Conservation (phyloP, 2,888 invertebrate species). For the Orthosia incerta region DNA sequence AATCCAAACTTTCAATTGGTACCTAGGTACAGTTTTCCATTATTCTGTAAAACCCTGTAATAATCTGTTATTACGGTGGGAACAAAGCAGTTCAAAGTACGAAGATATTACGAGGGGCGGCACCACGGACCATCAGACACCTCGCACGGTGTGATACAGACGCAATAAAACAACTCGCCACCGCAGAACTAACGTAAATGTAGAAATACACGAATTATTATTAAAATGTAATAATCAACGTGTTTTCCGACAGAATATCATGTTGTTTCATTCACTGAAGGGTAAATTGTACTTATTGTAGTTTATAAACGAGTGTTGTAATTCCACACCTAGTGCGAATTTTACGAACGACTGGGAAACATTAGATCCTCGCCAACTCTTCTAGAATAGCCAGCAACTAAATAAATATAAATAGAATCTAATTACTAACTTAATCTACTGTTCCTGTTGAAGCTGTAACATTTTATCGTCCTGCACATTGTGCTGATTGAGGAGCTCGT, state of each 20-base stretch:
- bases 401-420: too few relatives aligned
- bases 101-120: conserved; percentile 59
- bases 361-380: too few relatives aligned
- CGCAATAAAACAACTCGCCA: conserved; percentile 54
- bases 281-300: neutral
- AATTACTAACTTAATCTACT: too few relatives aligned
- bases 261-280: neutral
- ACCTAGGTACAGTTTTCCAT: conserved; percentile 20
- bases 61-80: conserved; percentile 34
- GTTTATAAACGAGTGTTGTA: too few relatives aligned
- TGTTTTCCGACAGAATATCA: neutral
- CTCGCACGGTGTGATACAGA: conserved; percentile 60
- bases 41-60: conserved; percentile 20
- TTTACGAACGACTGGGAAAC: too few relatives aligned
- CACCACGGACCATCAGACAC: conserved; percentile 53
- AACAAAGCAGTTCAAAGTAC: conserved; percentile 32
- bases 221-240: neutral
- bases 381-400: too few relatives aligned
- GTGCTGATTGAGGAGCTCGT: too few relatives aligned
- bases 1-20: conserved; percentile 24
- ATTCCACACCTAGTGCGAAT: too few relatives aligned
- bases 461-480: neutral
- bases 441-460: neutral
- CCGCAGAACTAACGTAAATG: conserved; percentile 31
- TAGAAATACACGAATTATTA: conserved; percentile 12